Conservation (phyloP, 2,888 invertebrate genomes). For the Cordylochernes scorpioides region DNA sequence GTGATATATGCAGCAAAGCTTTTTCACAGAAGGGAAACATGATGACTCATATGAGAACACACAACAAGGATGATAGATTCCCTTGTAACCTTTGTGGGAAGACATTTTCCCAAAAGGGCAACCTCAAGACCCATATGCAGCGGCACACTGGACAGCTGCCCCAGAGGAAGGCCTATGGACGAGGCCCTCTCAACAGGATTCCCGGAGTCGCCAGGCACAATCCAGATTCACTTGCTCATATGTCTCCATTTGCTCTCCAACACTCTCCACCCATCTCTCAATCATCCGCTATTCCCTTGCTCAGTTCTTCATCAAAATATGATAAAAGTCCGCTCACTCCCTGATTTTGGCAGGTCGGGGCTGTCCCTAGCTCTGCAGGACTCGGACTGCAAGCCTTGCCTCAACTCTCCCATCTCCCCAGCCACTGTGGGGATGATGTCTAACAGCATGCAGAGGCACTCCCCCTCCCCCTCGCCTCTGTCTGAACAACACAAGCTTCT, state of each 20-base stretch:
- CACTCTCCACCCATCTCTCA: slow-evolving; percentile 5
- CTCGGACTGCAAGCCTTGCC: slow-evolving; percentile 1
- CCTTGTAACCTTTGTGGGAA: slow-evolving; percentile 16
- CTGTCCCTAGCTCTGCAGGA: too few relatives aligned
- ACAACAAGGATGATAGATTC: slow-evolving; percentile 16
- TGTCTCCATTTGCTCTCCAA: slow-evolving; percentile 7
- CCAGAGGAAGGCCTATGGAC: slow-evolving; percentile 10
- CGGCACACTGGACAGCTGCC: slow-evolving; percentile 15
- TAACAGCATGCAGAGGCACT: too few relatives aligned
- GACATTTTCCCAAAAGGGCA: slow-evolving; percentile 16
- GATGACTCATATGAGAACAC: slow-evolving; percentile 15
- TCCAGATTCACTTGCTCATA: slow-evolving; percentile 8
- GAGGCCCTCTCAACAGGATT: slow-evolving; percentile 5
- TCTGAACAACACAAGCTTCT: not conserved
- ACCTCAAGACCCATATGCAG: slow-evolving; percentile 17
- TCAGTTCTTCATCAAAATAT: too few relatives aligned
- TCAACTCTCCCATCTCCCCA: slow-evolving; percentile 5
- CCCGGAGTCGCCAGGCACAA: slow-evolving; percentile 6
- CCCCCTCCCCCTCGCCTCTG: not conserved
- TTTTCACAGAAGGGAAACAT: slow-evolving; percentile 16
- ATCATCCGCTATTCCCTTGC: not conserved
- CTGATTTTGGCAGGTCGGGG: not conserved
- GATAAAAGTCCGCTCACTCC: too few relatives aligned
- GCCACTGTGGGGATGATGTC: slow-evolving; percentile 3
- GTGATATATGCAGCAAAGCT: slow-evolving; percentile 15